A percentile compares a stretch with the other conserved stretches of the same genome.
phyloP scores from a whole-genome alignment of 2,888 invertebrate species.

The Bellardia pandia region DNA sequence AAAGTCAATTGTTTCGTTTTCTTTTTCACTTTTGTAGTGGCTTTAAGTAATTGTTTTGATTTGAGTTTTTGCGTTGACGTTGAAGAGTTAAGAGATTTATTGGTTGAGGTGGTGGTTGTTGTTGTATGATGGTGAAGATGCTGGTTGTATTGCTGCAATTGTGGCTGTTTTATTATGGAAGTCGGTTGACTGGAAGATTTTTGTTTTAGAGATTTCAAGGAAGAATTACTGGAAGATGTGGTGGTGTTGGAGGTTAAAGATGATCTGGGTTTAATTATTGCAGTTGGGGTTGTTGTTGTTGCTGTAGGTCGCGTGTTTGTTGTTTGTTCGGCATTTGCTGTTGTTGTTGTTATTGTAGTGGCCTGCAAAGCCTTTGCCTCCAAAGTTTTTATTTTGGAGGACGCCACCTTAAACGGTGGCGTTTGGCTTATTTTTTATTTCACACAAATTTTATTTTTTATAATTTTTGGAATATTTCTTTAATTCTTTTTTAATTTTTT shows the following conservation, averaged over 20 bases:
- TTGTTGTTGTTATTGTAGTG: constrained; percentile 43
- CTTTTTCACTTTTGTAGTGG: constrained; percentile 79
- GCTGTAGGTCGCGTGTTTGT: constrained; percentile 29
- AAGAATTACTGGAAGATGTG: constrained; percentile 65
- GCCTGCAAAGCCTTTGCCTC: constrained; percentile 70
- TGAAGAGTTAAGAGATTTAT: constrained; percentile 40
- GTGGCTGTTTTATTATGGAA: constrained; percentile 55
- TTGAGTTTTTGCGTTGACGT: constrained; percentile 73
- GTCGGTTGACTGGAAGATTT: constrained; percentile 19
- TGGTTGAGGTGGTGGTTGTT: constrained; percentile 35
- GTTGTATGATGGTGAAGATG: constrained; percentile 24
- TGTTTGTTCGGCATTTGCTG: constrained; percentile 48
- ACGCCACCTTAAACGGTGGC: constrained; percentile 71
- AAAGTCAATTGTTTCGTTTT: constrained; percentile 79
- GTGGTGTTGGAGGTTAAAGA: constrained; percentile 53
- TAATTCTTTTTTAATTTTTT: constrained; percentile 15
- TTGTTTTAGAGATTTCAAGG: constrained; percentile 36
- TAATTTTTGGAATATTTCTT: background rate
- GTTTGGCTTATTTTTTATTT: constrained; percentile 8
- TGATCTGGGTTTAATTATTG: constrained; percentile 44
- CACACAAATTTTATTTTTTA: background rate
- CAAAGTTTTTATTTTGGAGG: constrained; percentile 69
- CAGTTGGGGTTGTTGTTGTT: constrained; percentile 46
- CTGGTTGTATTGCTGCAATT: constrained; percentile 48
- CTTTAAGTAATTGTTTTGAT: constrained; percentile 78